Percentiles rank a stretch among this genome's conserved stretches.
Conservation (phyloP, 2,888 invertebrate species). For the Aporophyla nigra region DNA sequence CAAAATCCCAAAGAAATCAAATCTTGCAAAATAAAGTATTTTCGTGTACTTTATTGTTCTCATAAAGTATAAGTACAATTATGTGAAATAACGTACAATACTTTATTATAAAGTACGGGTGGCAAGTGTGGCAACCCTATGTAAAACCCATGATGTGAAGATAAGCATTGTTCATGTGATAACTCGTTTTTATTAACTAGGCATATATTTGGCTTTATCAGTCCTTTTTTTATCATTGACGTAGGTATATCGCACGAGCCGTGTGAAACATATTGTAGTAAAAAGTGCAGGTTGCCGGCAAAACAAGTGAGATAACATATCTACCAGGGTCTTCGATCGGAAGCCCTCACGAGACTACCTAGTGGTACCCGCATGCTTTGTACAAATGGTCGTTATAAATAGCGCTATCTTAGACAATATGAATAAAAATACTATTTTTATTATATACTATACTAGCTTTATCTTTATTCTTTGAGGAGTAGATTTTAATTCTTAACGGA, state of each 20-base stretch:
- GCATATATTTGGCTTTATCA: slow-evolving; percentile 37
- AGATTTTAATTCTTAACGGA: not conserved
- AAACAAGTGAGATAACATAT: slow-evolving; percentile 49
- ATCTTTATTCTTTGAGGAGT: too few relatives aligned
- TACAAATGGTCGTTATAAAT: slow-evolving; percentile 9
- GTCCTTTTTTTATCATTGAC: slow-evolving; percentile 45
- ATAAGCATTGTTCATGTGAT: slow-evolving; percentile 30
- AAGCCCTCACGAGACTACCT: slow-evolving; percentile 42
- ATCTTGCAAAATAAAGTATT: too few relatives aligned
- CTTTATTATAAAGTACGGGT: too few relatives aligned
- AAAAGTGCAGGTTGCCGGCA: slow-evolving; percentile 29
- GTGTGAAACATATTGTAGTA: slow-evolving; percentile 19
- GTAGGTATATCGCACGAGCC: slow-evolving; percentile 17
- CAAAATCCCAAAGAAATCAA: too few relatives aligned
- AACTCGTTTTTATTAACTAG: slow-evolving; percentile 43
- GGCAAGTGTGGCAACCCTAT: too few relatives aligned
- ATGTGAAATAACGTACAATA: too few relatives aligned
- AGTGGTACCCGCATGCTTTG: slow-evolving; percentile 25
- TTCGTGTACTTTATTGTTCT: too few relatives aligned
- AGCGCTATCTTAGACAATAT: slow-evolving; percentile 21
- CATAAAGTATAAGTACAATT: too few relatives aligned
- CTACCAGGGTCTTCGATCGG: slow-evolving; percentile 31
- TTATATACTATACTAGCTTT: not conserved
- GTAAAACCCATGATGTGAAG: slow-evolving; percentile 21
- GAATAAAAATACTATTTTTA: not conserved